Conservation (phyloP, 1,140 invertebrate species). For the Zophobas atratus region DNA sequence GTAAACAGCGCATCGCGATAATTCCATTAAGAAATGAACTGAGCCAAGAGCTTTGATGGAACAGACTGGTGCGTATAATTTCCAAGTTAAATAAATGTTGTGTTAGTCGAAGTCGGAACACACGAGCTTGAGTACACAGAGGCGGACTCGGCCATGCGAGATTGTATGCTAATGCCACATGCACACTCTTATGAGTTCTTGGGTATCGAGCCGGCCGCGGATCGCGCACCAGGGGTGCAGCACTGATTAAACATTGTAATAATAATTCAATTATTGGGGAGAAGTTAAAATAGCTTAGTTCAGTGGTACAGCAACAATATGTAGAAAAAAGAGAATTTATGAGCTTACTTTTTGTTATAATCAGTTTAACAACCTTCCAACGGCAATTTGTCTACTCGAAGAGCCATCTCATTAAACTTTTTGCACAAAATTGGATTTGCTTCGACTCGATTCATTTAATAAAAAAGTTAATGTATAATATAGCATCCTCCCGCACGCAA, state of each 20-base stretch:
- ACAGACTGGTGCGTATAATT: constrained; percentile 61
- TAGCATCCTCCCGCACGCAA: not conserved
- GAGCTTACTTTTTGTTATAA: too few relatives aligned
- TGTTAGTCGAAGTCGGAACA: constrained; percentile 56
- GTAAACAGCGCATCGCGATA: constrained; percentile 62
- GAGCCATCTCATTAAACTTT: constrained; percentile 8
- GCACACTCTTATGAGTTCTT: not conserved
- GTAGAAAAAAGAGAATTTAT: too few relatives aligned
- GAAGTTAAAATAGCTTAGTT: too few relatives aligned
- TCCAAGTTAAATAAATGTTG: constrained; percentile 64
- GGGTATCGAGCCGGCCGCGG: too few relatives aligned
- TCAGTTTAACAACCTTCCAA: too few relatives aligned
- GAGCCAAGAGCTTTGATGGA: constrained; percentile 63
- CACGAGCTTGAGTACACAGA: constrained; percentile 56
- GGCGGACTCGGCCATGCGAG: constrained; percentile 50
- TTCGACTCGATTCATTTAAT: constrained; percentile 9
- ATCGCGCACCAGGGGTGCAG: too few relatives aligned
- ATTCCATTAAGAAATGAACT: constrained; percentile 66
- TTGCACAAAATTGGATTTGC: constrained; percentile 13
- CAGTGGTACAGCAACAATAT: too few relatives aligned
- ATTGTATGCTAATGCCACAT: constrained; percentile 57
- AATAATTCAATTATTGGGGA: too few relatives aligned
- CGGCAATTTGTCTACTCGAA: too few relatives aligned
- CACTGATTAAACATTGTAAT: too few relatives aligned
- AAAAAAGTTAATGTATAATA: constrained; percentile 26